Evolutionary conservation across 2,888 invertebrate genomes (phyloP).

Genomic region (Euspilapteryx auroguttella): DNA sequence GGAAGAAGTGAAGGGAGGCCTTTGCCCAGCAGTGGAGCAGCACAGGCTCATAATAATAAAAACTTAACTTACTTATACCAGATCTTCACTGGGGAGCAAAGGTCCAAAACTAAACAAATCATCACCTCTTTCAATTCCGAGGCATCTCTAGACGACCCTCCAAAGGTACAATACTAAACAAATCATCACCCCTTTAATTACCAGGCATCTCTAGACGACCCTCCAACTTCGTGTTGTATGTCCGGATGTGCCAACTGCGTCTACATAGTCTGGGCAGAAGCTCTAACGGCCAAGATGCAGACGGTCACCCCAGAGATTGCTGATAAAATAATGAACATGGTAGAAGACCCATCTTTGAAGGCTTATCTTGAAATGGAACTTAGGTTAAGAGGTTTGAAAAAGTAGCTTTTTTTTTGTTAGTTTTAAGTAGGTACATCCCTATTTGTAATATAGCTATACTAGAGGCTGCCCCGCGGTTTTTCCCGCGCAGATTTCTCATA

Average conservation of each 20-base stretch:
- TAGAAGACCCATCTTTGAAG: constrained; percentile 79
- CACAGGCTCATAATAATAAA: too few species aligned
- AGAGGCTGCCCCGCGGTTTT: too few species aligned
- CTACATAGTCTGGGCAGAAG: constrained; percentile 88
- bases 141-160: background rate
- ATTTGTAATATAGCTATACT: too few species aligned
- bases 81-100: too few species aligned
- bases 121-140: background rate
- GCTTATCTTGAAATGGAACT: constrained; percentile 83
- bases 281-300: constrained; percentile 62
- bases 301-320: constrained; percentile 70
- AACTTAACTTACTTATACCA: too few species aligned
- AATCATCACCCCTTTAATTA: constrained; percentile 9
- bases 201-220: constrained; percentile 60
- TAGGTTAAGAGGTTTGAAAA: constrained; percentile 34
- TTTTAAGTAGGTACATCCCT: too few species aligned
- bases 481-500: too few species aligned
- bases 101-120: too few species aligned
- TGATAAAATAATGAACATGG: constrained; percentile 71
- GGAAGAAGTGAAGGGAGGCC: too few species aligned
- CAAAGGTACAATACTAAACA: background rate
- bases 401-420: too few species aligned
- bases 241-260: constrained; percentile 93
- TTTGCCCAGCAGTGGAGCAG: too few species aligned
- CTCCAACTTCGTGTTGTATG: constrained; percentile 87